These are phyloP conservation scores for Eumaeus atala DNA, from an alignment of 1,140 invertebrate genomes.

Conservation along the genomic window DNA sequence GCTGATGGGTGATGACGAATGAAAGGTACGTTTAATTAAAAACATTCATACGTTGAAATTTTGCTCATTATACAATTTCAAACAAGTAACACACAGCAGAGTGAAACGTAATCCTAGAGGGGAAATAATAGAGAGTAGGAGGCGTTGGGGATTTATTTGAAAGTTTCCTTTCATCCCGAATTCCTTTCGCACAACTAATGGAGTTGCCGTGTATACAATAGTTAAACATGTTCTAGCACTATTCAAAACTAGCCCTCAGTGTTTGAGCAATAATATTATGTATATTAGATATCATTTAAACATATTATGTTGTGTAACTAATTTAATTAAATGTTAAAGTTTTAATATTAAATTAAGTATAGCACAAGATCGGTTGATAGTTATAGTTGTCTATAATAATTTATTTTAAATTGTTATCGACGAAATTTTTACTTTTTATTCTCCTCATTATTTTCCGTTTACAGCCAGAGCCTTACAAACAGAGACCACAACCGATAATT, in stretches of 20 bases:
- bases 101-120: conserved; percentile 11
- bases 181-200: conserved; percentile 13
- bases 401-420: no score
- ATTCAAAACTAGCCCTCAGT: neutral
- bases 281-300: no score
- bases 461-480: no score
- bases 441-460: no score
- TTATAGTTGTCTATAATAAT: no score
- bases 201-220: conserved; percentile 1
- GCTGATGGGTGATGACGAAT: no score
- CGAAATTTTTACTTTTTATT: no score
- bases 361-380: no score
- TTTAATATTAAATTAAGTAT: no score
- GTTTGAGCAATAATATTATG: neutral
- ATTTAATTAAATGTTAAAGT: no score
- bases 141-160: conserved; percentile 6
- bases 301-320: no score
- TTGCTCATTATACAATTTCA: conserved; percentile 4
- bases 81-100: conserved; percentile 8
- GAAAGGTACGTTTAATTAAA: neutral
- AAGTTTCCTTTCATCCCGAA: conserved; percentile 12
- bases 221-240: conserved; percentile 8
- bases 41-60: neutral
- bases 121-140: conserved; percentile 3
- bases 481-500: no score